Base-by-base conservation (phyloP, 1,140 invertebrate species). In the Campoletis sonorensis region DNA sequence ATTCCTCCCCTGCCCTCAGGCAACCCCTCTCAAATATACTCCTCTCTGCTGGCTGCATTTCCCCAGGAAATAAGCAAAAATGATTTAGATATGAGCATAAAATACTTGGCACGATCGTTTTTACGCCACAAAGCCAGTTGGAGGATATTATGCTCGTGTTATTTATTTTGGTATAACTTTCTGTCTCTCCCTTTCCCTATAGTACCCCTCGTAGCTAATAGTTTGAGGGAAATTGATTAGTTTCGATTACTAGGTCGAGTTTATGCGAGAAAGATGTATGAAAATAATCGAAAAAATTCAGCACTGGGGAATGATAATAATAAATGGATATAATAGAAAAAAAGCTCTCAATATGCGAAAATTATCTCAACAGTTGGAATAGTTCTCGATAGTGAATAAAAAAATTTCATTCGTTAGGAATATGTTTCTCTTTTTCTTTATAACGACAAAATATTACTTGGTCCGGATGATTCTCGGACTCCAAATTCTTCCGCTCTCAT, bases 11-110 rank as follows among this genome's bases (percentile, higher is more conserved):
- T 81, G 97, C 96, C 83, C 96, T 94, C 85, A 99, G 94, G 92
- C 98, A 99, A 79, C 98, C 98, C 67, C 96, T 95, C 89, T 98
- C 97, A 93, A 98, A 98, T 90, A 99, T 99, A 89, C 96, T 95
- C 82, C 96, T 94, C 91, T 97, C 96, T 85, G 95, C 95, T 64
- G 95, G 93, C 94, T 96, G 93, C 92, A 89, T 79, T 85, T 75
- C 70, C 40, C 81, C 84, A 82, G 58, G 81, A 81, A 82, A 79
- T 82, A 85, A 87, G 83, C 79, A 85, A 67, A 86, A 80, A 83
- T 81, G 64, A 85, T 84, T 87, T 84, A 79, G 75, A 84, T 82
- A 70, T 27, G 33, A 18, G 27, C 37, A 67, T 51, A 73, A 81
- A 76, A 82, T 88, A 95, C 96, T 96, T 93, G 23, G 54, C 40